Base-by-base conservation (phyloP, 2,113 vertebrate species). In the Anoplopoma fimbria region DNA sequence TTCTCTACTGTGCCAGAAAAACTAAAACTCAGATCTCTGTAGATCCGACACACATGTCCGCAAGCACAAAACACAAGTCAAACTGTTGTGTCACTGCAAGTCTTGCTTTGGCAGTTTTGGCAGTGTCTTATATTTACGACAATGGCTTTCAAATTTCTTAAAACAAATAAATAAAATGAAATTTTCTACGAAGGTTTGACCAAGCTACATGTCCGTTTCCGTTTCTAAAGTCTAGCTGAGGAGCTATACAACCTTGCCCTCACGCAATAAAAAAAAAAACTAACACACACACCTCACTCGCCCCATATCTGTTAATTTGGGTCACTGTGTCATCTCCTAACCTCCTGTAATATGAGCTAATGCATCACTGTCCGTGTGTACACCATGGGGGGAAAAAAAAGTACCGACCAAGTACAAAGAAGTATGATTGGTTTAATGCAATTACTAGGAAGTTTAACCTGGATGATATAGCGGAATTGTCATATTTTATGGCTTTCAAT, bases 311-410 rank as follows among this genome's bases (percentile, higher is more conserved):
- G 76, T 90, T 93, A 77, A 93, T 94, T 85, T 93, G 84, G 91
- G 91, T 93, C 92, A 92, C 83, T 87, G 69, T 93, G 89, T 90
- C 85, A 92, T 82, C 79, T 92, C 84, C 91, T 92, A 92, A 90
- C 77, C 49, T n/a, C 34, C 1, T n/a, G 53, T 78, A 58, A 83
- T 90, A 91, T 93, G 84, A 94, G 82, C 81, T 75, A 84, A 94
- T 93, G 82, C 81, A 94, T 94, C 91, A 91, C 74, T 90, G 90
- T 93, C 90, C 42, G 60, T 62, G 84, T 67, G 58, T 25, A 58
- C 82, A 88, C 81, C 83, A 69, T 6, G 31, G 79, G 79, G 75
- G 71, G 12, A 0, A 36, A 79, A 69, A 61, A 81, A 69, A 63
- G 49, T 88, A 74, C 64, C 77, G 78, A 29, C 72, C 70, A 84